A percentile compares a stretch with the other conserved stretches of the same genome.
These are phyloP conservation scores for Notodonta dromedarius DNA, from an alignment of 2,888 invertebrate genomes.

Conservation along the genomic window DNA sequence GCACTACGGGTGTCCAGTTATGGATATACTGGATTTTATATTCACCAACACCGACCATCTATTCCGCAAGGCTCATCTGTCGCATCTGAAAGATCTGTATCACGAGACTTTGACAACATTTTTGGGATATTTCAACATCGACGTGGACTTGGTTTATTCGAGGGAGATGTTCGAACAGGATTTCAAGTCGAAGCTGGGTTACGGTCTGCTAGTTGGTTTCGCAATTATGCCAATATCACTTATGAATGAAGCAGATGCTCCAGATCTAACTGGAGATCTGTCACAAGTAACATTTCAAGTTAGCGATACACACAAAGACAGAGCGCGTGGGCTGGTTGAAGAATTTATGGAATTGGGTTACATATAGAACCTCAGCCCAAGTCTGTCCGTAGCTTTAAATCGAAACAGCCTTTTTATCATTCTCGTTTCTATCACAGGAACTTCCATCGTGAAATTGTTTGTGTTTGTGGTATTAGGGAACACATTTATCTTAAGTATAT, in stretches of 20 bases:
- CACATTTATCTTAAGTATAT: too few relatives aligned
- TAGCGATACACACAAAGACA: constrained; percentile 36
- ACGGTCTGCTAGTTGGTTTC: constrained; percentile 50
- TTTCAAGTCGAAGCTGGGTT: constrained; percentile 47
- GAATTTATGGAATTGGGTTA: constrained; percentile 49
- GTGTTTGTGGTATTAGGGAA: too few relatives aligned
- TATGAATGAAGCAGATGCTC: constrained; percentile 41
- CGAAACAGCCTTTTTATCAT: too few relatives aligned
- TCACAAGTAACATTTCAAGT: constrained; percentile 35
- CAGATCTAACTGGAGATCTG: constrained; percentile 36
- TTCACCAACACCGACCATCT: neutral
- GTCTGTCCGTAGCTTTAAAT: too few relatives aligned
- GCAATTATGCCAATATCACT: constrained; percentile 49
- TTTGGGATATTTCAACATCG: constrained; percentile 26
- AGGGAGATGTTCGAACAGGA: constrained; percentile 49
- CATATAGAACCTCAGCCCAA: constrained; percentile 12
- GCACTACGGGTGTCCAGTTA: constrained; percentile 17
- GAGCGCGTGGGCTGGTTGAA: constrained; percentile 48
- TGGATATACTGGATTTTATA: constrained; percentile 4
- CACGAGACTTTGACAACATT: constrained; percentile 9
- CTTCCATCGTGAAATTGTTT: too few relatives aligned
- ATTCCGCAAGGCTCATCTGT: neutral
- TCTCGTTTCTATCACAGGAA: too few relatives aligned
- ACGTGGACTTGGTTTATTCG: constrained; percentile 40
- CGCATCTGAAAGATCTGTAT: constrained; percentile 4